phyloP scores from a whole-genome alignment of 2,888 invertebrate species.

The Dryobotodes eremita region DNA sequence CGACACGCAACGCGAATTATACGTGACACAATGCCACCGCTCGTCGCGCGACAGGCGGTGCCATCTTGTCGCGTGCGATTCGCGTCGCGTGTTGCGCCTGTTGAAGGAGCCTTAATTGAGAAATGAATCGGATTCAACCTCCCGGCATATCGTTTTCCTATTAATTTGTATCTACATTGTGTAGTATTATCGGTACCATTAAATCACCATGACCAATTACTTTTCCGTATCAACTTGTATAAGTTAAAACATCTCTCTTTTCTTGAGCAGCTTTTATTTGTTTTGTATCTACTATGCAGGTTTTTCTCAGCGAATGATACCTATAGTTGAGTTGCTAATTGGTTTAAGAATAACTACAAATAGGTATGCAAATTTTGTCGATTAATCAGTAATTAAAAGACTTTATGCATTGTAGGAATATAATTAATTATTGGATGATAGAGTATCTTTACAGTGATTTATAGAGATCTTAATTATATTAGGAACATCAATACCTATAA shows the following conservation, averaged over 20 bases:
- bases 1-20: too few relatives aligned
- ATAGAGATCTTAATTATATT: neutral
- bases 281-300: conserved; percentile 1
- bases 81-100: too few relatives aligned
- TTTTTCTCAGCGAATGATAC: conserved; percentile 2
- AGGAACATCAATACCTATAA: neutral
- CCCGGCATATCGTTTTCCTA: neutral
- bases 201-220: conserved; percentile 45
- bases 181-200: conserved; percentile 33
- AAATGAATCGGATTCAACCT: neutral
- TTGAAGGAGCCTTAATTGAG: neutral
- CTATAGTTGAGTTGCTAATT: conserved; percentile 26
- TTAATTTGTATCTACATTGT: conserved; percentile 23
- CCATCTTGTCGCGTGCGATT: too few relatives aligned
- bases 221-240: conserved; percentile 26
- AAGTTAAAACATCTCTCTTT: conserved; percentile 38
- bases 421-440: neutral
- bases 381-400: conserved; percentile 9
- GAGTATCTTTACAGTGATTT: neutral
- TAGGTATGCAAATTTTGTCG: neutral
- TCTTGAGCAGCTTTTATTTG: neutral
- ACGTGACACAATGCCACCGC: too few relatives aligned
- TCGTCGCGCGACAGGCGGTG: too few relatives aligned
- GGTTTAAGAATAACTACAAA: conserved; percentile 9
- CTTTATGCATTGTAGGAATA: neutral